Conservation (phyloP, 1,140 invertebrate genomes). For the Lordiphosa clarofinis region DNA sequence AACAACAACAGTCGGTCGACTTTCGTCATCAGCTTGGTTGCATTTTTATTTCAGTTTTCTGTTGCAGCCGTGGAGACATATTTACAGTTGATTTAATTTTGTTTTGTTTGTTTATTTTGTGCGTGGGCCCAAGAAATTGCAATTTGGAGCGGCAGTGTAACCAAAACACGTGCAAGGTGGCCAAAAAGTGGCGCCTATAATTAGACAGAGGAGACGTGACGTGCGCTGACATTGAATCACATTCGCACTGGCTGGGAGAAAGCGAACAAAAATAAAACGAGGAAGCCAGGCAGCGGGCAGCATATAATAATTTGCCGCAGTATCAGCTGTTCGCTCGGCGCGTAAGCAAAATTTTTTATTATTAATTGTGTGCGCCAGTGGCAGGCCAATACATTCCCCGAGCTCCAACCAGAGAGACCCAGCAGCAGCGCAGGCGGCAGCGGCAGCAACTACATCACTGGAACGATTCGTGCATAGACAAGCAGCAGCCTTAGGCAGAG, state of each 20-base stretch:
- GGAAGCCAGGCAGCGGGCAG: constrained; percentile 35
- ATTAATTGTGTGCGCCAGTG: constrained; percentile 35
- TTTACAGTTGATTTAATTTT: neutral
- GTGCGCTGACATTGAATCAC: constrained; percentile 66
- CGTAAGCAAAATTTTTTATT: constrained; percentile 45
- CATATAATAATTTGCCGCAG: constrained; percentile 17
- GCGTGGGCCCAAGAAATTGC: no score
- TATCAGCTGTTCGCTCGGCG: constrained; percentile 63
- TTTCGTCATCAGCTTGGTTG: constrained; percentile 35
- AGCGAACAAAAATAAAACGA: constrained; percentile 66
- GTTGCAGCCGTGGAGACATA: constrained; percentile 30
- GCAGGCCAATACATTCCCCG: constrained; percentile 18
- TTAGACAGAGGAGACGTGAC: constrained; percentile 38
- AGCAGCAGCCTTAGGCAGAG: constrained; percentile 12
- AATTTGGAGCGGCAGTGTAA: constrained; percentile 30
- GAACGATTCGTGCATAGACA: constrained; percentile 23
- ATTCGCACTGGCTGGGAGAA: constrained; percentile 41
- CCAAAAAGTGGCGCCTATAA: constrained; percentile 29
- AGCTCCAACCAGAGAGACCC: constrained; percentile 7
- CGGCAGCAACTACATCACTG: constrained; percentile 20
- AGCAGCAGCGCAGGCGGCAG: constrained; percentile 1
- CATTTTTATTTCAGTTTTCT: constrained; percentile 10
- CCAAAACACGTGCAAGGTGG: constrained; percentile 47
- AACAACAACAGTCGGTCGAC: constrained; percentile 14
- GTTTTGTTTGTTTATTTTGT: neutral